These are phyloP conservation scores for Apodemia duryi DNA, from an alignment of 2,888 invertebrate genomes.

Conservation along the genomic window DNA sequence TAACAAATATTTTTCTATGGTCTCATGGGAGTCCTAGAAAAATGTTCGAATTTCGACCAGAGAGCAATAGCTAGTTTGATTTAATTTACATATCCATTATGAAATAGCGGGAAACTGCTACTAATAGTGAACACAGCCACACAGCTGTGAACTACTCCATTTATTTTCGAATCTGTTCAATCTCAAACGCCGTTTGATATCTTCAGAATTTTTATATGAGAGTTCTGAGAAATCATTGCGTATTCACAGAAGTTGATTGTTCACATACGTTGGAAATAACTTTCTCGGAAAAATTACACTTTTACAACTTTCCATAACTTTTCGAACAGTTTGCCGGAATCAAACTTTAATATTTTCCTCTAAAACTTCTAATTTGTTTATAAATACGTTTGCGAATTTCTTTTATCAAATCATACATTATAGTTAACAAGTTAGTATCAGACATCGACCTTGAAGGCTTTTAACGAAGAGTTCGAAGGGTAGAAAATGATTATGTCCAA, in stretches of 20 bases:
- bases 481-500: slow-evolving; percentile 76
- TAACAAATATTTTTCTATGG: no score
- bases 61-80: no score
- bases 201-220: slow-evolving; percentile 10
- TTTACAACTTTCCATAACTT: slow-evolving; percentile 12
- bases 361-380: background rate
- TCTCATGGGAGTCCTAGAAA: no score
- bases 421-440: slow-evolving; percentile 54
- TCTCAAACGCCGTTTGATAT: slow-evolving; percentile 12
- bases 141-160: slow-evolving; percentile 2
- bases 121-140: background rate
- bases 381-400: slow-evolving; percentile 6
- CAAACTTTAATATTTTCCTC: slow-evolving; percentile 2
- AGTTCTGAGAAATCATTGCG: slow-evolving; percentile 8
- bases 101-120: background rate
- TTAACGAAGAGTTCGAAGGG: slow-evolving; percentile 70
- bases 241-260: slow-evolving; percentile 4
- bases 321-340: background rate
- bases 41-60: no score
- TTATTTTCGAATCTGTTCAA: slow-evolving; percentile 3
- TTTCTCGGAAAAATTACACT: slow-evolving; percentile 2
- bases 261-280: slow-evolving; percentile 3
- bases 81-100: no score
- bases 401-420: slow-evolving; percentile 46
- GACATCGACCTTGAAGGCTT: slow-evolving; percentile 72